These are phyloP conservation scores for Drosophila stalkeri DNA, from an alignment of 2,888 invertebrate genomes.

Conservation along the genomic window DNA sequence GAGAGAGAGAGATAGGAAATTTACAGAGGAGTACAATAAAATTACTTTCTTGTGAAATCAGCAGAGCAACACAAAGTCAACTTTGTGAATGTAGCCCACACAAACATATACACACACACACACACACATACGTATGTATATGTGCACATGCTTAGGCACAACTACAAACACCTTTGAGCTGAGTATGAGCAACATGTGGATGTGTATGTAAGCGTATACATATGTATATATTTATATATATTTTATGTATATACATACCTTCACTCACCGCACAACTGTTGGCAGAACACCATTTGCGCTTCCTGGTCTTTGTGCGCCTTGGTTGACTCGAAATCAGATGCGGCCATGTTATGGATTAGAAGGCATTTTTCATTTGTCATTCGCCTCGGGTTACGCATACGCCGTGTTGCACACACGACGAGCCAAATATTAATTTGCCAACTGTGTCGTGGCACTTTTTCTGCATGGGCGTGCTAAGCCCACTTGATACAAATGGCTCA, in stretches of 20 bases:
- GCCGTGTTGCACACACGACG: slow-evolving; percentile 49
- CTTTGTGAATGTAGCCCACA: neutral
- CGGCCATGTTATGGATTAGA: slow-evolving; percentile 64
- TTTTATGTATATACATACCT: neutral
- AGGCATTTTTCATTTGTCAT: slow-evolving; percentile 65
- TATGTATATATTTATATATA: no score
- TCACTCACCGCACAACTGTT: neutral
- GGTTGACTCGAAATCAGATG: slow-evolving; percentile 28
- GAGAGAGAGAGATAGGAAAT: no score
- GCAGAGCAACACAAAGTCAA: neutral
- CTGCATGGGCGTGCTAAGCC: slow-evolving; percentile 1
- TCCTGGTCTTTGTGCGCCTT: slow-evolving; percentile 26
- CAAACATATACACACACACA: neutral
- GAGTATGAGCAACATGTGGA: neutral
- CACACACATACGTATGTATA: no score
- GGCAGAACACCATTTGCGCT: slow-evolving; percentile 14
- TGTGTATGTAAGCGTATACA: neutral
- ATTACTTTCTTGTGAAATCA: neutral
- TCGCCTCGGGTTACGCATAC: slow-evolving; percentile 50
- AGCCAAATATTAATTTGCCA: slow-evolving; percentile 74
- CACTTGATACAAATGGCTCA: slow-evolving; percentile 42
- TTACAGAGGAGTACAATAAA: neutral
- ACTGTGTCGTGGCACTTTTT: slow-evolving; percentile 37
- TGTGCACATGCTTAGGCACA: neutral
- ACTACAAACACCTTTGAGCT: no score